A percentile compares a stretch with the other conserved stretches of the same genome.
phyloP scores from a whole-genome alignment of 1,140 invertebrate genomes.

The Drosophila littoralis region DNA sequence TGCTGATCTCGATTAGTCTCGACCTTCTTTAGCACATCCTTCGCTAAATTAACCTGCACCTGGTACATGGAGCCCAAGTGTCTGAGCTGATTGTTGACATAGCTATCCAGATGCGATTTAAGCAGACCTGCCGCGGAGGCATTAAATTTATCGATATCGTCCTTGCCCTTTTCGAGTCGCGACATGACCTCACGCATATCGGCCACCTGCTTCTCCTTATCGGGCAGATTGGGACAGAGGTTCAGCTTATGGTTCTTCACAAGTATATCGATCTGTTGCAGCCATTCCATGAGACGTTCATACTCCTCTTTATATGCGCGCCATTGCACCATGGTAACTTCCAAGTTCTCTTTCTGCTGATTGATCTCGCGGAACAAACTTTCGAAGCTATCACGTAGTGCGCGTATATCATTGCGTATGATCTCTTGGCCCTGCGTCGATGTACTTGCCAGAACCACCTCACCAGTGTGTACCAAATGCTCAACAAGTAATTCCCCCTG shows the following conservation, averaged over 20 bases:
- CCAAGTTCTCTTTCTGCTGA: conserved; percentile 93
- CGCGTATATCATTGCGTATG: conserved; percentile 93
- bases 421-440: conserved; percentile 91
- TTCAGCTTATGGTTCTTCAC: conserved; percentile 96
- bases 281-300: conserved; percentile 95
- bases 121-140: conserved; percentile 90
- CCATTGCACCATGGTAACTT: conserved; percentile 93
- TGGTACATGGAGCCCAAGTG: conserved; percentile 96
- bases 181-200: conserved; percentile 92
- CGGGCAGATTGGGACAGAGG: conserved; percentile 91
- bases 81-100: conserved; percentile 95
- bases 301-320: conserved; percentile 96
- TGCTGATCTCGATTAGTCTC: conserved; percentile 96
- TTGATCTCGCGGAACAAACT: conserved; percentile 93
- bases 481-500: conserved; percentile 95
- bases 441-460: conserved; percentile 93
- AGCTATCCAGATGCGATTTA: conserved; percentile 94
- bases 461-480: conserved; percentile 92
- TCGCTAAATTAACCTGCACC: conserved; percentile 94
- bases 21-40: conserved; percentile 96
- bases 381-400: conserved; percentile 93
- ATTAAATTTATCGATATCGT: conserved; percentile 93
- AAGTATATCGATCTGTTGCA: conserved; percentile 96
- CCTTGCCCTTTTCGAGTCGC: conserved; percentile 91
- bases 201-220: conserved; percentile 93